A percentile compares a stretch with the other conserved stretches of the same genome.
Conservation (phyloP, 2,113 vertebrate genomes). For the Aleadryas rufinucha region DNA sequence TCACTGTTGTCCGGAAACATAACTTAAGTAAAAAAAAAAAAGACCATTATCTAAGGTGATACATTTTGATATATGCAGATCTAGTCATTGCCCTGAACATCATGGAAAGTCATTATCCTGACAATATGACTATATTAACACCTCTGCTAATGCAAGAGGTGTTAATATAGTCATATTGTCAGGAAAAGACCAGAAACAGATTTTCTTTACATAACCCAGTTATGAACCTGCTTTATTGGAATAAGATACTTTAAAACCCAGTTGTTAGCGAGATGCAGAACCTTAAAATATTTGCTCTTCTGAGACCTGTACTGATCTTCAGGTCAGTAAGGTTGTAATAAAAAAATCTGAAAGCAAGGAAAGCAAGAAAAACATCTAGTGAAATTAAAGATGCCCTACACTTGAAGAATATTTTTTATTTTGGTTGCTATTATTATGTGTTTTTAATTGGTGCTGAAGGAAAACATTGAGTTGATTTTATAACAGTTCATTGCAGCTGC, state of each 20-base stretch:
- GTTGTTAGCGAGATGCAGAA: neutral
- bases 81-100: neutral
- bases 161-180: no score
- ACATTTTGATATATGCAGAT: neutral
- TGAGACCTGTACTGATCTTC: neutral
- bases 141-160: neutral
- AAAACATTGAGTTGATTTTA: neutral
- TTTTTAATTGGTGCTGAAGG: neutral
- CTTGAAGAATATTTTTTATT: neutral
- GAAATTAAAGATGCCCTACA: neutral
- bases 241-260: neutral
- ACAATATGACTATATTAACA: neutral
- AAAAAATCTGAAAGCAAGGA: neutral
- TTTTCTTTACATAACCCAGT: neutral
- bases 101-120: neutral
- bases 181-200: neutral
- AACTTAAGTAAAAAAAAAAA: neutral
- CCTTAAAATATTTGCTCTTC: neutral
- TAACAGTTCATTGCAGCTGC: neutral
- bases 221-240: neutral
- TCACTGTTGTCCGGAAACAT: neutral
- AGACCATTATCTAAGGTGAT: neutral
- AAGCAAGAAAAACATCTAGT: neutral
- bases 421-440: neutral
- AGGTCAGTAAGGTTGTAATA: neutral